Evolutionary conservation across 1,140 invertebrate genomes (phyloP), one percentile per base, ranked within the genome.

Genomic region (Ips typographus): DNA sequence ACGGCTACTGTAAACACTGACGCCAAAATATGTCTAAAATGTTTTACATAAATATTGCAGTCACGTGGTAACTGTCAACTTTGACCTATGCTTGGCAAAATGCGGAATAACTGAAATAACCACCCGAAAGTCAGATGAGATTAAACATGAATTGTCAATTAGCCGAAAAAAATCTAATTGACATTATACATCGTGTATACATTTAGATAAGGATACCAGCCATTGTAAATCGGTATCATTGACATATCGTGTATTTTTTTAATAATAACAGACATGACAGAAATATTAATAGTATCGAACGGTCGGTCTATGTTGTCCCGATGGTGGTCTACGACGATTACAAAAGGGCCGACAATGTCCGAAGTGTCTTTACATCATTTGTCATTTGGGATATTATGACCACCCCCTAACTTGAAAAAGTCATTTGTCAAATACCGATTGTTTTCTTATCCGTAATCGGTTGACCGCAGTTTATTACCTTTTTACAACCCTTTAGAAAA

Each of bases 401-500:
- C 74, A 75, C 74, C 74, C 74, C 55, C 69, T 68, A 74, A 74
- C 65, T 62, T 66, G 71, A 74, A 73, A 75, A 73, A 75, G 71
- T 74, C 74, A 75, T 75, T 75, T 75, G 72, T 75, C 74, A 75
- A 75, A 75, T 61, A 68, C 36, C 74, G 73, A 75, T 75, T 74
- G 73, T 75, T 75, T 72, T 59, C 57, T 74, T 69, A 66, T 61
- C 68, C 68, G 67, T 72, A 74, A 74, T 72, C 73, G 65, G 55
- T 59, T 75, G 70, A 70, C 72, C 72, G 65, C 73, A 70, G 58
- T 59, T 66, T 64, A 57, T 63, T 47, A 71, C 40, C 6, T 56
- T 59, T 71, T 70, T 75, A 70, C 67, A 74, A 71, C 73, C 72
- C 73, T 73, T 74, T 71, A 61, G 40, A 43, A 42, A 8, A 49